Evolutionary conservation across 2,113 vertebrate species (phyloP), one percentile per base, ranked within the genome.

Genomic region (Poicephalus meyeri): DNA sequence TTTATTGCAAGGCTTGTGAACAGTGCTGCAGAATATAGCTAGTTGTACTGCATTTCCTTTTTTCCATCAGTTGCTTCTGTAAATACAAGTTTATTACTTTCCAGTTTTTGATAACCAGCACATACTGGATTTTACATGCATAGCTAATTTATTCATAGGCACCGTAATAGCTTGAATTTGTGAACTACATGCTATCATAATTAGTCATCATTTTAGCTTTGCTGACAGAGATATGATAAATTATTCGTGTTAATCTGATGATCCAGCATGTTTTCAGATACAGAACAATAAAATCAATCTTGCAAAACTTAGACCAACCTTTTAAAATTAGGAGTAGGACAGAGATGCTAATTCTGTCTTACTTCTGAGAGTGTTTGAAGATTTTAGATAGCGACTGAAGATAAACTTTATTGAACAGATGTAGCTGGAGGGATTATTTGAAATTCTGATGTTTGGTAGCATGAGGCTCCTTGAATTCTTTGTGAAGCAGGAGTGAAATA

Each of bases 181-280:
- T 69, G 79, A 92, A 80, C 82, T 78, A 49, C 53, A 35, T 72
- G 60, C n/a, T 80, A 35, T 79, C 47, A 26, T 88, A 85, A 91
- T 87, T 69, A 83, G 64, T 92, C 72, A 79, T 88, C n/a, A 42
- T 66, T 89, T 87, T 79, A 91, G 50, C 58, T 89, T 42, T 78
- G 20, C 65, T 89, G 46, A 49, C 31, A 77, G 60, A 86, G 58
- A 63, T 72, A 47, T 5, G 16, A 68, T 91, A 82, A 95, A 92
- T 96, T 91, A 93, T 95, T 91, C 50, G 56, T 76, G 24, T 44
- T 92, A 65, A 46, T 85, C 50, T 87, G 17, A 88, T 84, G 31
- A 76, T 21, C 23, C 9, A 53, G 47, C 33, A 60, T 83, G 41
- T 92, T 93, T 90, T 76, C 77, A 82, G 46, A 73, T 85, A 69